Base-by-base conservation (phyloP, 2,888 invertebrate species). In the Drosophila yooni region DNA sequence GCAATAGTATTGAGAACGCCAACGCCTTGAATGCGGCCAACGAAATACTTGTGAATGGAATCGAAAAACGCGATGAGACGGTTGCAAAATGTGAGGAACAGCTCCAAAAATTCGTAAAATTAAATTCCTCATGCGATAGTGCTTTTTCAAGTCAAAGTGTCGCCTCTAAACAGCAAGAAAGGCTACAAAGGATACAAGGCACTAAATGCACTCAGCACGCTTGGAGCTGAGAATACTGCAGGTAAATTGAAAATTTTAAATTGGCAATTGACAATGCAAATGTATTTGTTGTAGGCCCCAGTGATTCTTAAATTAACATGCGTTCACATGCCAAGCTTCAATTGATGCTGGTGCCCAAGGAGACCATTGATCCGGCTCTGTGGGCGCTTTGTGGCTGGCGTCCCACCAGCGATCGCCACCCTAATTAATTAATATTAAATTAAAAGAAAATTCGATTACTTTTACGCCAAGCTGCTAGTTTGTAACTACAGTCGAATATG, bases 321-420 rank as follows among this genome's bases (percentile, higher is more conserved):
- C 0, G 8, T n/a, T 36, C 60, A 1, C 57, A 70, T 50, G 6
- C 10, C 11, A 60, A 60, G 33, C 51, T 50, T 8, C 71, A 70
- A 31, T 58, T 70, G 38, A 29, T 18, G 13, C 33, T 57, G 8
- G 33, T 34, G 4, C 56, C 58, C 36, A 25, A 58, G 6, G 29
- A 58, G 52, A 2, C 5, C 2, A 51, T 61, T 34, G 66, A 72
- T 61, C n/a, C 53, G 15, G n/a, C 58, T 2, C 21, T 60, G 4
- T 73, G 74, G n/a, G 27, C 29, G 18, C 34, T 31, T 10, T 74
- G 68, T 25, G 74, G 68, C 18, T 74, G 53, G 57, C 71, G 43
- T 38, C 58, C 64, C 3, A 11, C 11, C 7, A 34, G 21, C 27
- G 34, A 54, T 29, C 50, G 43, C 5, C 21, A 21, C 21, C 21